These are phyloP conservation scores for Ceyx erithaca DNA, from an alignment of 2,797 vertebrate species.

Conservation along the genomic window DNA sequence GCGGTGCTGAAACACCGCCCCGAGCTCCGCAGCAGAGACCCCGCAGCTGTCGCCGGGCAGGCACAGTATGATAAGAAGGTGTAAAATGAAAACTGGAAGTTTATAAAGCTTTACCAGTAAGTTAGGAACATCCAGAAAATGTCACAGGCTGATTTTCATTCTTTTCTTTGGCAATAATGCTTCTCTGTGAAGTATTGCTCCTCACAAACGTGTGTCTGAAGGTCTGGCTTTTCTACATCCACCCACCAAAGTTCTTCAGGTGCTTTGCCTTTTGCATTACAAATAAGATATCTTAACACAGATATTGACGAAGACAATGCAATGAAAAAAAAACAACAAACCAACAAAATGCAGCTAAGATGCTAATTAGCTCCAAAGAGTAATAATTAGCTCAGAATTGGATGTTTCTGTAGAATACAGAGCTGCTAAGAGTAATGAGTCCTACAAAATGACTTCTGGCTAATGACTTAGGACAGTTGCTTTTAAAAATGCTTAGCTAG, in stretches of 20 bases:
- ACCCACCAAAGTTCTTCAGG: background rate
- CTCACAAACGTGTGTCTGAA: background rate
- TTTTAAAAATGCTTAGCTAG: constrained; percentile 2
- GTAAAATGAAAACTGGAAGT: too few species aligned
- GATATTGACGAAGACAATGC: background rate
- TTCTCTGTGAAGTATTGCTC: background rate
- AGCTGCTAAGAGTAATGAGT: background rate
- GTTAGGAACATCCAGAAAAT: too few species aligned
- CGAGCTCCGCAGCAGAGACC: too few species aligned
- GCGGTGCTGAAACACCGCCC: too few species aligned
- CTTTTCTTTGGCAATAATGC: background rate
- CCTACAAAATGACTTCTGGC: background rate
- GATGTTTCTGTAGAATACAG: background rate
- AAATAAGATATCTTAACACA: background rate
- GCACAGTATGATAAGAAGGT: too few species aligned
- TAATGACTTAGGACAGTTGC: background rate
- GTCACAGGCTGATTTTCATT: too few species aligned
- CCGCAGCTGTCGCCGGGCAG: too few species aligned
- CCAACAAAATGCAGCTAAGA: background rate
- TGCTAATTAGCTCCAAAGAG: background rate
- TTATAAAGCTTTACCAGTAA: too few species aligned
- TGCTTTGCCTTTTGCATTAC: background rate
- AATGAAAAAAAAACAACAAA: background rate
- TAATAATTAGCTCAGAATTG: background rate
- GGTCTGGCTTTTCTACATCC: background rate